Evolutionary conservation across 35 echinoderm and acorn worm genomes (phyloP).

Genomic region (Heliocidaris tuberculata): DNA sequence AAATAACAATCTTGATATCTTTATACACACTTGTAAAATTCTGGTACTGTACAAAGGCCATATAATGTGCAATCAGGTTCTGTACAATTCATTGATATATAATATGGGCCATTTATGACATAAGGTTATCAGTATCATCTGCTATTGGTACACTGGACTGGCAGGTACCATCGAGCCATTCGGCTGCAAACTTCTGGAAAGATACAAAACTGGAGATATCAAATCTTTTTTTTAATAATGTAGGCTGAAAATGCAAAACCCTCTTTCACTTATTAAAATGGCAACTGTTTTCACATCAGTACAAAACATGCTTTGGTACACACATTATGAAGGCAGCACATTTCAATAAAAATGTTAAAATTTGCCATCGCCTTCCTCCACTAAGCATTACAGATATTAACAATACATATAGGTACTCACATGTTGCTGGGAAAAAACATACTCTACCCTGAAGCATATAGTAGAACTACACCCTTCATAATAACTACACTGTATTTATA

Average conservation of each 20-base stretch:
- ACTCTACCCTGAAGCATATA: neutral
- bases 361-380: neutral
- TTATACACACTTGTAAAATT: conserved; percentile 30
- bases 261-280: neutral
- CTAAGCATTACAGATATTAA: too few relatives aligned
- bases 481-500: too few relatives aligned
- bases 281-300: neutral
- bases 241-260: neutral
- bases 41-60: conserved; percentile 49
- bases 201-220: too few relatives aligned
- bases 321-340: neutral
- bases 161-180: too few relatives aligned
- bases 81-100: conserved; percentile 23
- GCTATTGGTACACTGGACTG: too few relatives aligned
- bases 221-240: too few relatives aligned
- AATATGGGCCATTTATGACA: neutral
- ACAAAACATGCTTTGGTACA: neutral
- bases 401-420: too few relatives aligned
- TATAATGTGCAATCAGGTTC: neutral
- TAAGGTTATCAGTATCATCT: too few relatives aligned
- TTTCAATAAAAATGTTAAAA: neutral
- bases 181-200: too few relatives aligned
- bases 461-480: neutral
- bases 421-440: neutral
- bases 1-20: conserved; percentile 37